Percentiles rank a stretch among this genome's conserved stretches.
These are phyloP conservation scores for Crotalus tigris DNA, from an alignment of 2,113 vertebrate genomes.

Conservation along the genomic window DNA sequence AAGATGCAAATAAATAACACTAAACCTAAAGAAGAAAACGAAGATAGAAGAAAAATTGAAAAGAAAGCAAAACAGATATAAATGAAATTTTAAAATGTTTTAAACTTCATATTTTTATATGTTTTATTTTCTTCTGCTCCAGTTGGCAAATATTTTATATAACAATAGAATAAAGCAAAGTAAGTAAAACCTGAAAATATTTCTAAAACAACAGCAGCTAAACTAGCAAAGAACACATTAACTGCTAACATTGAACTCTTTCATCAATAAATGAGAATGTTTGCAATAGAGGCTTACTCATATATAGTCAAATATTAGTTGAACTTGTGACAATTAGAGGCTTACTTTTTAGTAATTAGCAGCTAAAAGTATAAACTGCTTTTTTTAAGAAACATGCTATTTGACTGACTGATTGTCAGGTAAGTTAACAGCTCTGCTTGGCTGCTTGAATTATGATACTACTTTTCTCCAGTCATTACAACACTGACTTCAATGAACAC, in stretches of 20 bases:
- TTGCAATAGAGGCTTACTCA: neutral
- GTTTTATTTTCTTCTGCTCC: neutral
- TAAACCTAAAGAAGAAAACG: neutral
- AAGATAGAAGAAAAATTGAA: neutral
- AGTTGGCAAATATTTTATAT: neutral
- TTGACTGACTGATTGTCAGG: neutral
- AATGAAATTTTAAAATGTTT: neutral
- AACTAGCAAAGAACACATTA: neutral
- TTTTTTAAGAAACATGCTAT: neutral
- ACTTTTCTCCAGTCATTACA: neutral
- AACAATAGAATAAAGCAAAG: neutral
- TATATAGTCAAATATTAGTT: neutral
- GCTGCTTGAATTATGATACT: neutral
- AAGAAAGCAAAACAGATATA: neutral
- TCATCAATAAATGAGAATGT: neutral
- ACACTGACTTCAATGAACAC: neutral
- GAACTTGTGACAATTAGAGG: neutral
- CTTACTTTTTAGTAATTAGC: neutral
- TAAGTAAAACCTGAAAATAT: neutral
- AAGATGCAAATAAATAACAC: neutral
- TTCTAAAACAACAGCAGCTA: neutral
- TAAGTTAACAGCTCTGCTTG: neutral
- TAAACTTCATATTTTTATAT: neutral
- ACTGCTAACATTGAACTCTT: neutral
- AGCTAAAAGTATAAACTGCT: neutral